These are phyloP conservation scores for Erebia aethiops DNA, from an alignment of 2,888 invertebrate genomes.

Conservation along the genomic window DNA sequence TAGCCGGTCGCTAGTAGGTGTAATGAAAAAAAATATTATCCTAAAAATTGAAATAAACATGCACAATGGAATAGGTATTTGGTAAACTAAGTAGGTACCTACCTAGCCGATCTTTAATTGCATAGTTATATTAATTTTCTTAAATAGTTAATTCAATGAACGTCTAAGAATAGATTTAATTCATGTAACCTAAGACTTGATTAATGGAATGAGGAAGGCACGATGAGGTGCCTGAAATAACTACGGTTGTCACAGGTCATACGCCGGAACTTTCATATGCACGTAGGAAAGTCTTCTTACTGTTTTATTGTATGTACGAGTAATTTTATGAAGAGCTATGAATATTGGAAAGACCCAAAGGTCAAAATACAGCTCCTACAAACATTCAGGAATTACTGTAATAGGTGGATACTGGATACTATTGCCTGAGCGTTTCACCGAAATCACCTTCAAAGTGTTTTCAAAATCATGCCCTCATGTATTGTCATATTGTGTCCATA, in stretches of 20 bases:
- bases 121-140: not conserved
- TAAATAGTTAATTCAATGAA: not conserved
- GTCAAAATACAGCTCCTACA: not conserved
- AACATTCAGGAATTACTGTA: too few relatives aligned
- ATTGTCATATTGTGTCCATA: too few relatives aligned
- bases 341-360: constrained; percentile 13
- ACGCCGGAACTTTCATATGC: constrained; percentile 55
- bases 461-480: not conserved
- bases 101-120: too few relatives aligned
- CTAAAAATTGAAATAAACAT: too few relatives aligned
- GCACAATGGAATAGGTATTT: too few relatives aligned
- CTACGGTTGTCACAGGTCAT: constrained; percentile 59
- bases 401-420: too few relatives aligned
- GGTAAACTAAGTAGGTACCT: too few relatives aligned
- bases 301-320: constrained; percentile 56
- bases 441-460: too few relatives aligned
- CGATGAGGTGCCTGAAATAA: constrained; percentile 57
- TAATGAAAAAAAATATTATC: too few relatives aligned
- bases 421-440: not conserved
- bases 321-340: constrained; percentile 39
- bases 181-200: constrained; percentile 63
- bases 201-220: constrained; percentile 58
- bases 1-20: too few relatives aligned
- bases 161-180: constrained; percentile 52
- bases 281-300: constrained; percentile 53